Conservation (phyloP, 1,140 invertebrate species). For the Paramacrobiotus metropolitanus region DNA sequence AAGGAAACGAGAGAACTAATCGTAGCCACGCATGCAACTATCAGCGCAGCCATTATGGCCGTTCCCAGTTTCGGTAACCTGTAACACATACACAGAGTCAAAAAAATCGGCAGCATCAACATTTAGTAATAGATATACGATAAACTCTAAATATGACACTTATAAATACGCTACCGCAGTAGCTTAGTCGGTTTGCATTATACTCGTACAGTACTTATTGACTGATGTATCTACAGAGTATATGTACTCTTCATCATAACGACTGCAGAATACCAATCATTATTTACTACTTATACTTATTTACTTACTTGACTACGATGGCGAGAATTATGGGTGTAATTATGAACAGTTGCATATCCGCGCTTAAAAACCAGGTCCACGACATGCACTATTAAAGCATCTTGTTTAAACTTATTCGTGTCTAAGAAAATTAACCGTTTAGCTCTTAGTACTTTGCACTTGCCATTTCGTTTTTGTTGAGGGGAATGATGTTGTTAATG, state of each 20-base stretch:
- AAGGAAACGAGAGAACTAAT: background rate
- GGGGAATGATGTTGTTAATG: slow-evolving; percentile 15
- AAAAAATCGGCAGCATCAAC: no score
- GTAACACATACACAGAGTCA: background rate
- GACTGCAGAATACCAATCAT: background rate
- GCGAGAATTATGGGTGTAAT: slow-evolving; percentile 10
- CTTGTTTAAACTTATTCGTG: background rate
- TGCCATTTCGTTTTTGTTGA: background rate
- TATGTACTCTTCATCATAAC: background rate
- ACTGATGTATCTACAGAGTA: no score
- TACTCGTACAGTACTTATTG: no score
- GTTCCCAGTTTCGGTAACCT: background rate
- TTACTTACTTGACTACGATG: slow-evolving; percentile 6
- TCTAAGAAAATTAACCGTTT: background rate
- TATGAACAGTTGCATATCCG: slow-evolving; percentile 13
- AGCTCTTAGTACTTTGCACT: background rate
- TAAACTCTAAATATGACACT: no score
- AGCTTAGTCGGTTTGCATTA: no score
- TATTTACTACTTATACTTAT: background rate
- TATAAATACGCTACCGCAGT: no score
- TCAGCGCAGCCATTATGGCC: background rate
- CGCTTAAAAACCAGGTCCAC: slow-evolving; percentile 13
- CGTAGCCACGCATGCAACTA: background rate
- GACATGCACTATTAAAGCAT: slow-evolving; percentile 10
- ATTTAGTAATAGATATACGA: no score